These are phyloP conservation scores for Acanthisitta chloris DNA, from an alignment of 2,113 vertebrate genomes.

Conservation along the genomic window DNA sequence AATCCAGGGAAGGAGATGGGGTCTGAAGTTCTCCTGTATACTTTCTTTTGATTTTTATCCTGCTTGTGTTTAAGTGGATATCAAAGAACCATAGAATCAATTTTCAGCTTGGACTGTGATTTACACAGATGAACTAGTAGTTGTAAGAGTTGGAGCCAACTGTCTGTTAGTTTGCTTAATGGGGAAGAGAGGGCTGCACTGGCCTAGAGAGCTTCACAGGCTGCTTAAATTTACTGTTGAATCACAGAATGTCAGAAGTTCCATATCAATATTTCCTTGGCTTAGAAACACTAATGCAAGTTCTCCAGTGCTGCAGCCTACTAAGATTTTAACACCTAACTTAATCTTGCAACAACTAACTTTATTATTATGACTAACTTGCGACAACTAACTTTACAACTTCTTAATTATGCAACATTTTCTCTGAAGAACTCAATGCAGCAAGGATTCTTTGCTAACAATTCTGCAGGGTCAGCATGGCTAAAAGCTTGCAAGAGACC, in stretches of 20 bases:
- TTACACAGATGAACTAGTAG: not conserved
- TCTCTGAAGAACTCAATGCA: not conserved
- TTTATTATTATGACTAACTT: no score
- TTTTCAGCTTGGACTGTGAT: not conserved
- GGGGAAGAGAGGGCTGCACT: not conserved
- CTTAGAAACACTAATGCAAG: not conserved
- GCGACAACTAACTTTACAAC: no score
- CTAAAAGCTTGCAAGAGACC: fast-evolving
- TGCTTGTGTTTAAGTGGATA: not conserved
- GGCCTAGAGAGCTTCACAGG: not conserved
- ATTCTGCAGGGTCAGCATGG: fast-evolving
- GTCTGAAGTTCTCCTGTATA: not conserved
- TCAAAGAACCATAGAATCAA: no score
- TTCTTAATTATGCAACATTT: not conserved
- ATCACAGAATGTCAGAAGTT: not conserved
- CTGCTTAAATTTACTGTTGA: not conserved
- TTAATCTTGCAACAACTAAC: no score
- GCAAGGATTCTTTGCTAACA: not conserved
- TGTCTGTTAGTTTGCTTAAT: not conserved
- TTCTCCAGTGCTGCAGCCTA: not conserved
- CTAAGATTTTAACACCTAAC: not conserved
- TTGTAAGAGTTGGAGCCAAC: not conserved
- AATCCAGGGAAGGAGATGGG: not conserved
- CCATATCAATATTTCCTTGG: not conserved
- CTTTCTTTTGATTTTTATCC: not conserved